phyloP scores from a whole-genome alignment of 2,888 invertebrate species.

The Parnassius smintheus region DNA sequence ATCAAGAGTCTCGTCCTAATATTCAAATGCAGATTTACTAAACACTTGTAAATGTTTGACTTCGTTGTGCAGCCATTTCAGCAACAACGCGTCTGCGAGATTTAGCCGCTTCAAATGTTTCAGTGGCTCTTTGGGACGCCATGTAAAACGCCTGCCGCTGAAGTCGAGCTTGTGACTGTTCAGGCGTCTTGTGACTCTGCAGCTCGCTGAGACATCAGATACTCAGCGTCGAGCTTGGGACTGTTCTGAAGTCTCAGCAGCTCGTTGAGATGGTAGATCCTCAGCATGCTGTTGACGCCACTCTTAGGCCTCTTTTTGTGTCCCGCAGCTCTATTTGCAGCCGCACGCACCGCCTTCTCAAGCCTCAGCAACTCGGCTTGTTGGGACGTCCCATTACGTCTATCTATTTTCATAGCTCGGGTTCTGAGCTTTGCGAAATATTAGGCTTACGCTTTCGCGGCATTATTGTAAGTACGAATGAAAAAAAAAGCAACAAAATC shows the following conservation, averaged over 20 bases:
- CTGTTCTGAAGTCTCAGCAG: slow-evolving; percentile 32
- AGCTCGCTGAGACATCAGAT: slow-evolving; percentile 34
- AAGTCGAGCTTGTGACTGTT: no score
- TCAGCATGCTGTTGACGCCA: slow-evolving; percentile 28
- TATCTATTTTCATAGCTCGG: slow-evolving; percentile 29
- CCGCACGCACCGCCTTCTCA: slow-evolving; percentile 29
- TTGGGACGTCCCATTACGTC: slow-evolving; percentile 27
- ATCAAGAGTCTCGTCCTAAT: no score
- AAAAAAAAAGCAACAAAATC: no score
- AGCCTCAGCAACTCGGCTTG: slow-evolving; percentile 29
- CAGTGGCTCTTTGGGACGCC: no score
- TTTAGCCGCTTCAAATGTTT: no score
- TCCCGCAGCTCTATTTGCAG: slow-evolving; percentile 30
- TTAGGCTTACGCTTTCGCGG: slow-evolving; percentile 31
- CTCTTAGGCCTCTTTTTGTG: slow-evolving; percentile 28
- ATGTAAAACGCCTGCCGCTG: no score
- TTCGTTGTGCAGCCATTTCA: no score
- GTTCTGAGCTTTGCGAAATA: slow-evolving; percentile 31
- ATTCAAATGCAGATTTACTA: no score
- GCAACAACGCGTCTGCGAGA: no score
- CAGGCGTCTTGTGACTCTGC: not conserved
- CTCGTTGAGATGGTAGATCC: slow-evolving; percentile 34
- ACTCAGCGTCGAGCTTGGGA: slow-evolving; percentile 31
- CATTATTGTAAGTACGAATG: slow-evolving; percentile 23
- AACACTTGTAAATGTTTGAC: no score